These are phyloP conservation scores for Incurvaria masculella DNA, from an alignment of 2,888 invertebrate genomes.

Conservation along the genomic window DNA sequence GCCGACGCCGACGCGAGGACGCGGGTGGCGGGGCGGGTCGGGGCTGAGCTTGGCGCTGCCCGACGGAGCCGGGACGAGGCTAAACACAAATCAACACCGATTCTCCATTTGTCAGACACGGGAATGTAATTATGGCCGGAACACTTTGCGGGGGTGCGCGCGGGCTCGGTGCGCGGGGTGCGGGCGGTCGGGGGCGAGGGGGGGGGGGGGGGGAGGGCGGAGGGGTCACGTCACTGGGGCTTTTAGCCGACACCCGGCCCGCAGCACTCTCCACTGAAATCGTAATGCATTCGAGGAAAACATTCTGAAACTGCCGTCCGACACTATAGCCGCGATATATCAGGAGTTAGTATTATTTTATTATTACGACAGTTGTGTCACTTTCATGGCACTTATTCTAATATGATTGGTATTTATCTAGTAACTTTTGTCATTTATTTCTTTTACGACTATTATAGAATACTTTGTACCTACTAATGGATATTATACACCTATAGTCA, in stretches of 20 bases:
- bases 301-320: slow-evolving; percentile 18
- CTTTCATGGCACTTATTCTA: too few species aligned
- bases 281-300: slow-evolving; percentile 29
- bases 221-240: slow-evolving; percentile 38
- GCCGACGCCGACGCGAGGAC: slow-evolving; percentile 13
- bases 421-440: too few species aligned
- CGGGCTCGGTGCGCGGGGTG: slow-evolving; percentile 23
- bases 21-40: slow-evolving; percentile 25
- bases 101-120: slow-evolving; percentile 62
- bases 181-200: neutral
- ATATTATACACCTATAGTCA: too few species aligned
- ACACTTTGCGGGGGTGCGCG: slow-evolving; percentile 34
- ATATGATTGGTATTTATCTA: too few species aligned
- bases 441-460: too few species aligned
- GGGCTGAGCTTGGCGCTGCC: too few species aligned
- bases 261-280: slow-evolving; percentile 46
- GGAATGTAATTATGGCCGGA: slow-evolving; percentile 59
- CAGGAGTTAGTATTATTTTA: too few species aligned
- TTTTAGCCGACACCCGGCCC: slow-evolving; percentile 47
- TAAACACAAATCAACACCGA: slow-evolving; percentile 60
- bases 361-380: too few species aligned
- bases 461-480: too few species aligned
- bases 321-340: too few species aligned
- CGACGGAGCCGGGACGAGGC: slow-evolving; percentile 33
- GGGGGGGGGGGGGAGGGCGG: neutral